Conservation (phyloP, 2,888 invertebrate genomes). For the Globia sparganii region DNA sequence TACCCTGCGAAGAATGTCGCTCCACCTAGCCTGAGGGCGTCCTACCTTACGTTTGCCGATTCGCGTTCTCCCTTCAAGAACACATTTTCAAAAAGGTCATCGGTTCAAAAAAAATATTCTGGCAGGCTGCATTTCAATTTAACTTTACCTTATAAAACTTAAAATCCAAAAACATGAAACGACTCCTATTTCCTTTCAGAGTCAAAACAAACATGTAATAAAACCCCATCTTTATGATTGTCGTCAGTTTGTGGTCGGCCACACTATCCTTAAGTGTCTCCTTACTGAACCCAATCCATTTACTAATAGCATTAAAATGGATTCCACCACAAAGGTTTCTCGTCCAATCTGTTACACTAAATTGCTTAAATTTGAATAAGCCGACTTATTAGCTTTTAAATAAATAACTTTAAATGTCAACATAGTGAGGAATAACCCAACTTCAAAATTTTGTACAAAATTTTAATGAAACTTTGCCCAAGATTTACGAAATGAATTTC, state of each 20-base stretch:
- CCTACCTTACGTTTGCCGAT: not conserved
- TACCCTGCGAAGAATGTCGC: too few relatives aligned
- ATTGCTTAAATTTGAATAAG: conserved; percentile 66
- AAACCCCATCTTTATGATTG: conserved; percentile 3
- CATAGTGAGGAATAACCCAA: conserved; percentile 12
- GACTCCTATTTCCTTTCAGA: not conserved
- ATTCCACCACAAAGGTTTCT: conserved; percentile 80
- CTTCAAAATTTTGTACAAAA: conserved; percentile 19
- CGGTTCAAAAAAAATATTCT: not conserved
- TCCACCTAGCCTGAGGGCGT: not conserved
- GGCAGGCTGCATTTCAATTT: not conserved
- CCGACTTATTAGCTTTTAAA: conserved; percentile 54
- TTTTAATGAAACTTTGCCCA: conserved; percentile 19
- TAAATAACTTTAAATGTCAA: conserved; percentile 43
- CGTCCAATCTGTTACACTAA: conserved; percentile 56
- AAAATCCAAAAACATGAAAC: not conserved
- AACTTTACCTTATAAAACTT: too few relatives aligned
- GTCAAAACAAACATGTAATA: conserved; percentile 28
- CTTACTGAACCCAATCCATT: conserved; percentile 70
- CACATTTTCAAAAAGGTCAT: not conserved
- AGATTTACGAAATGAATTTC: conserved; percentile 25
- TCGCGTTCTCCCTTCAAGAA: not conserved
- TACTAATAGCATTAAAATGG: conserved; percentile 79
- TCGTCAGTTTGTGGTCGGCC: conserved; percentile 19
- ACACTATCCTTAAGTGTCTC: conserved; percentile 44